Conservation (phyloP, 2,888 invertebrate genomes). For the Scaptomyza cyrtandrae region DNA sequence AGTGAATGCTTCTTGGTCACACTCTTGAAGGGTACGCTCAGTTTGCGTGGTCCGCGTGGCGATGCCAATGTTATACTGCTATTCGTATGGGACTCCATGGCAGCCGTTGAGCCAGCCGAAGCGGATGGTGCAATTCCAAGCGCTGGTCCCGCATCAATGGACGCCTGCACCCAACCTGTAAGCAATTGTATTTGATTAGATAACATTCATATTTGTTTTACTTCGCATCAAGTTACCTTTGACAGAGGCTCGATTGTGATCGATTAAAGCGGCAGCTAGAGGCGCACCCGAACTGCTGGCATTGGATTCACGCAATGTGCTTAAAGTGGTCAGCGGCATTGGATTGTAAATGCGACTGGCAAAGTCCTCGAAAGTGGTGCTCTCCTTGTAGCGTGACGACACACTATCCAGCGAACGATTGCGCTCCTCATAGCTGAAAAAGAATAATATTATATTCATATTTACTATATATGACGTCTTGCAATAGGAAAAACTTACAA, state of each 20-base stretch:
- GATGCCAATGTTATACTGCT: constrained; percentile 71
- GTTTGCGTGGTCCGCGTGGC: constrained; percentile 82
- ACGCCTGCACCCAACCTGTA: constrained; percentile 83
- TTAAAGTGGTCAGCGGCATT: constrained; percentile 84
- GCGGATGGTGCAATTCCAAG: constrained; percentile 76
- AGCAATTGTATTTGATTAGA: background rate
- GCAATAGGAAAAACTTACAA: constrained; percentile 87
- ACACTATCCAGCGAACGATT: constrained; percentile 93
- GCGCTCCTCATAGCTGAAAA: constrained; percentile 93
- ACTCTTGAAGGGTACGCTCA: constrained; percentile 81
- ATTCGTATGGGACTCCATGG: constrained; percentile 76
- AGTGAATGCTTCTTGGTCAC: constrained; percentile 80
- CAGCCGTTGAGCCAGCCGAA: constrained; percentile 80
- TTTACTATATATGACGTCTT: background rate
- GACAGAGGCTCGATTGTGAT: constrained; percentile 84
- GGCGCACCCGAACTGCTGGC: constrained; percentile 82
- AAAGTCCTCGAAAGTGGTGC: constrained; percentile 96
- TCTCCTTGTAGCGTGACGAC: constrained; percentile 92
- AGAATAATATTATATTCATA: background rate
- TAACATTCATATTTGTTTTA: background rate
- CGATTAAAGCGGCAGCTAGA: constrained; percentile 87
- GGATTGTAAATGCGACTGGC: constrained; percentile 90
- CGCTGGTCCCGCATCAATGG: constrained; percentile 78
- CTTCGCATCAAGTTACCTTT: constrained; percentile 71
- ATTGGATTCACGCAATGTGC: constrained; percentile 73